Percentiles rank a stretch among this genome's conserved stretches.
Evolutionary conservation across 2,797 vertebrate genomes (phyloP).

Genomic region (Sorex maritimensis): DNA sequence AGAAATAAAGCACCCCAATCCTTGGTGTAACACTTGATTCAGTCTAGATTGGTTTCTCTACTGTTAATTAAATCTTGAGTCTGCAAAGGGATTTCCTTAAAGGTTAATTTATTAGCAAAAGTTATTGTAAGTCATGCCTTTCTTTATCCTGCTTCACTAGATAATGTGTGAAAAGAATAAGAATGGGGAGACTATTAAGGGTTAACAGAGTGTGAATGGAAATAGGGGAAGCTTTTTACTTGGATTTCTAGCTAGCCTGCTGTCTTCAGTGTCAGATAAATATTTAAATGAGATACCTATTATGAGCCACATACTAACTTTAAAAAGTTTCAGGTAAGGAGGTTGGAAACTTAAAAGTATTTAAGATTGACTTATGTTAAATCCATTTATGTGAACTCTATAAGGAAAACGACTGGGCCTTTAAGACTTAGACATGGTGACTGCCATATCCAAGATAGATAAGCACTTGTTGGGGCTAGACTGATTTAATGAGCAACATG

Average conservation of each 20-base stretch:
- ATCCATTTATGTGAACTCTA: background rate
- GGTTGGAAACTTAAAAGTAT: no score
- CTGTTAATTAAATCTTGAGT: constrained; percentile 86
- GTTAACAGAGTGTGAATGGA: background rate
- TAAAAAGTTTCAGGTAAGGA: constrained; percentile 51
- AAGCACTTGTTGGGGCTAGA: background rate
- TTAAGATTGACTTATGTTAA: constrained; percentile 46
- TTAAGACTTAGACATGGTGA: background rate
- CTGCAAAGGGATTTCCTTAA: constrained; percentile 81
- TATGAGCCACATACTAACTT: background rate
- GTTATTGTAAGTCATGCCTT: constrained; percentile 74
- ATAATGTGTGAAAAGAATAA: constrained; percentile 33
- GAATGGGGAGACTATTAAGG: background rate
- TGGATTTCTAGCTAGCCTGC: constrained; percentile 72
- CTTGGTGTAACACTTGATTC: constrained; percentile 75
- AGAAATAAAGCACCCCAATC: constrained; percentile 78
- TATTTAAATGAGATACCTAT: no score
- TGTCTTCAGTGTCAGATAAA: constrained; percentile 59
- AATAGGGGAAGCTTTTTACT: background rate
- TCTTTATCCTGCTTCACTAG: constrained; percentile 72
- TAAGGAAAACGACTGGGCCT: background rate
- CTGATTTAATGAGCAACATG: background rate
- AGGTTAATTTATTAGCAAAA: constrained; percentile 85
- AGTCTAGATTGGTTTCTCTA: constrained; percentile 74
- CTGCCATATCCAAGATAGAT: background rate